Evolutionary conservation across 1,140 invertebrate genomes (phyloP).

Genomic region (Lepidurus packardi): DNA sequence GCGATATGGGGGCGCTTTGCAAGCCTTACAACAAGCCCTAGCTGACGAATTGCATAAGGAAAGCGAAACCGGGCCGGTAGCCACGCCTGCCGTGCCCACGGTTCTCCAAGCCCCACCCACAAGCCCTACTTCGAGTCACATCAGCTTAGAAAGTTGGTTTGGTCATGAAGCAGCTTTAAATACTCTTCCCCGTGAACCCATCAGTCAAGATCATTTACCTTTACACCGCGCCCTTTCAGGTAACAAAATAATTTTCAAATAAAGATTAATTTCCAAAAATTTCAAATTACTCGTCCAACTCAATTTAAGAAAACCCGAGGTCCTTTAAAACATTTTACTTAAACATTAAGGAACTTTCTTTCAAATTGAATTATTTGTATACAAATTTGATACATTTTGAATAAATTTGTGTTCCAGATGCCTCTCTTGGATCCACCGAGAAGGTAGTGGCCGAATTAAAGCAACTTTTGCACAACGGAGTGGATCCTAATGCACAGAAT

Average conservation of each 20-base stretch:
- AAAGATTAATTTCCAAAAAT: not conserved
- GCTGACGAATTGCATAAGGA: not conserved
- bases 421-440: not conserved
- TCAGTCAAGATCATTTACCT: conserved; percentile 22
- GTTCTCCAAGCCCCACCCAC: not conserved
- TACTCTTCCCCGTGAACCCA: not conserved
- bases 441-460: not conserved
- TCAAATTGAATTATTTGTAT: too few relatives aligned
- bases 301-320: too few relatives aligned
- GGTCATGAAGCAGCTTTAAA: not conserved
- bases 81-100: not conserved
- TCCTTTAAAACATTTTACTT: too few relatives aligned
- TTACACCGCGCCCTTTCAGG: not conserved
- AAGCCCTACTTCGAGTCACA: not conserved
- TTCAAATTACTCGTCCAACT: too few relatives aligned
- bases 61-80: not conserved
- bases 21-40: not conserved
- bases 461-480: conserved; percentile 44
- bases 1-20: not conserved
- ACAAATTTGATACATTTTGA: not conserved
- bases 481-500: conserved; percentile 45
- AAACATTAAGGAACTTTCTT: too few relatives aligned
- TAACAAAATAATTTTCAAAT: not conserved
- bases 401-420: not conserved
- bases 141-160: not conserved